Evolutionary conservation across 2,797 vertebrate genomes (phyloP).

Genomic region (Gymnothorax reevesii): DNA sequence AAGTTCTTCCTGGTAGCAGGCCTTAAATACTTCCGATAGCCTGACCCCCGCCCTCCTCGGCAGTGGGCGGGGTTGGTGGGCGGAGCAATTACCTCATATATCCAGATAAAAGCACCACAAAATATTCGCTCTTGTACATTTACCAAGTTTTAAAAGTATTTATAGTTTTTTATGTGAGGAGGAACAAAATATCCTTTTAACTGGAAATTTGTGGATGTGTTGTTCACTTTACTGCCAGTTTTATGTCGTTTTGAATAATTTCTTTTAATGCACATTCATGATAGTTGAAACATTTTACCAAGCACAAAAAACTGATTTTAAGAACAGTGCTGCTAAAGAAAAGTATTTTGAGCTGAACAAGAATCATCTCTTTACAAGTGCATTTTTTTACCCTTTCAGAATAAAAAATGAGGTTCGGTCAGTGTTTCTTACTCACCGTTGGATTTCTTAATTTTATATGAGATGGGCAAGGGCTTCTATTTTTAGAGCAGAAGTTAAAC

Average conservation of each 20-base stretch:
- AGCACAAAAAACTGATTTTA: conserved; percentile 32
- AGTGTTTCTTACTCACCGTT: conserved; percentile 65
- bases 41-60: not conserved
- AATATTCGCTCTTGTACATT: conserved; percentile 72
- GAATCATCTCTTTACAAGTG: conserved; percentile 61
- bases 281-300: conserved; percentile 21
- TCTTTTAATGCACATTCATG: conserved; percentile 43
- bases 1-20: conserved; percentile 98
- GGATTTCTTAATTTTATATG: conserved; percentile 65
- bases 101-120: conserved; percentile 75
- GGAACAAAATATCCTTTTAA: conserved; percentile 74
- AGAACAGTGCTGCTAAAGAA: conserved; percentile 65
- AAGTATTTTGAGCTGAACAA: conserved; percentile 60
- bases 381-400: conserved; percentile 51
- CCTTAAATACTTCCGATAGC: conserved; percentile 97
- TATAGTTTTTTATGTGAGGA: conserved; percentile 83
- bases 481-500: conserved; percentile 69
- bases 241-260: conserved; percentile 44
- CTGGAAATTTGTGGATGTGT: conserved; percentile 41
- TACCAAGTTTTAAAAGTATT: conserved; percentile 79
- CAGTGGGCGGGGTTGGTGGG: conserved; percentile 53
- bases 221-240: conserved; percentile 64
- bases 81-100: conserved; percentile 91
- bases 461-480: conserved; percentile 63
- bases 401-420: conserved; percentile 65